phyloP scores from a whole-genome alignment of 2,113 vertebrate species.

The Chaetorhynchus papuensis region DNA sequence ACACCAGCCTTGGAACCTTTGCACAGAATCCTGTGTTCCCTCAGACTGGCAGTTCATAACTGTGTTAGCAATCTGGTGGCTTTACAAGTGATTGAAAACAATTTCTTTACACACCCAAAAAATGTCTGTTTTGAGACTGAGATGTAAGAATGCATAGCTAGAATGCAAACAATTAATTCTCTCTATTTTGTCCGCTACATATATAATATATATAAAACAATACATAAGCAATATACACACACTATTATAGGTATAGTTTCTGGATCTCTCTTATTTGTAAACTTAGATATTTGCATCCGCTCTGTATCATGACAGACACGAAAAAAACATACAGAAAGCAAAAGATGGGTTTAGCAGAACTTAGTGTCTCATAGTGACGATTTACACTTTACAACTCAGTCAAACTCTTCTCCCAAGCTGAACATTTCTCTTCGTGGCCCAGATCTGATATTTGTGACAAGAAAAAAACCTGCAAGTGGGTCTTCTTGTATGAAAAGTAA shows the following conservation, averaged over 20 bases:
- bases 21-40: not conserved
- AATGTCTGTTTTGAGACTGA: not conserved
- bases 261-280: not conserved
- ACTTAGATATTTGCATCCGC: not conserved
- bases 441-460: not conserved
- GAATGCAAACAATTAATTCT: not conserved
- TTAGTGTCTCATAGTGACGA: not conserved
- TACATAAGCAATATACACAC: not conserved
- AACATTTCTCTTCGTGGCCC: not conserved
- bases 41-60: not conserved
- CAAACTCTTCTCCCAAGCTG: not conserved
- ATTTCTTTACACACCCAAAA: not conserved
- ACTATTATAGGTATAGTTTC: not conserved
- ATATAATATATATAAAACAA: not conserved
- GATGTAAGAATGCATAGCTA: not conserved
- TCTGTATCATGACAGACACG: not conserved
- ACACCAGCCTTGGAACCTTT: not conserved
- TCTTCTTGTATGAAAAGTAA: not conserved
- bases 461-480: not conserved
- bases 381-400: not conserved
- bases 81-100: not conserved
- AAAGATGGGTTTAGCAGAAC: not conserved
- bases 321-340: not conserved
- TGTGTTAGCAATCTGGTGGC: fast-evolving
- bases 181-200: not conserved